Conservation (phyloP, 2,113 vertebrate genomes). For the Emydocephalus ijimae region DNA sequence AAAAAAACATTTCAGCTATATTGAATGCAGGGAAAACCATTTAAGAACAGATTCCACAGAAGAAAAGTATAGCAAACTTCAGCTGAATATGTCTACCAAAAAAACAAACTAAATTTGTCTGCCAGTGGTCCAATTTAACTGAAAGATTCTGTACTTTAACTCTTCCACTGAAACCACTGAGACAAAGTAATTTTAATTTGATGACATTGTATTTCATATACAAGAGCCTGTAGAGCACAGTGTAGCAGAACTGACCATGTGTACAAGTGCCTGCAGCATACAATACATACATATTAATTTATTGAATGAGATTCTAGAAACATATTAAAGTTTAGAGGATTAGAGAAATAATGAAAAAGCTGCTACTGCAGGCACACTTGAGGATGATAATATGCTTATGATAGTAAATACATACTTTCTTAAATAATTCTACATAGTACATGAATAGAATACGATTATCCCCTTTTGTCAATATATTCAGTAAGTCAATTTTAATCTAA, state of each 20-base stretch:
- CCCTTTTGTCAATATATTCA: neutral
- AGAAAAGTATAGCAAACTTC: neutral
- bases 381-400: neutral
- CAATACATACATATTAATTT: neutral
- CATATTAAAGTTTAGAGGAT: neutral
- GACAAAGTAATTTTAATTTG: conserved; percentile 5
- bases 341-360: neutral
- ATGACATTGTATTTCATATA: neutral
- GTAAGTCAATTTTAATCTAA: neutral
- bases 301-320: neutral
- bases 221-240: neutral
- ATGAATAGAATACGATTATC: neutral
- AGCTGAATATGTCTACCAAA: neutral
- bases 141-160: neutral
- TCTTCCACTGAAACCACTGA: neutral
- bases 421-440: neutral
- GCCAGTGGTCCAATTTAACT: neutral
- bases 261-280: neutral
- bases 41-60: neutral
- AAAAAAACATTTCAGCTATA: neutral
- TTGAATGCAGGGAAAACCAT: neutral
- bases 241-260: neutral
- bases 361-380: neutral
- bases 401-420: neutral
- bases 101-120: neutral